These are phyloP conservation scores for Paramuricea clavata DNA, from an alignment of 92 coral and sea anemone species.

Conservation along the genomic window DNA sequence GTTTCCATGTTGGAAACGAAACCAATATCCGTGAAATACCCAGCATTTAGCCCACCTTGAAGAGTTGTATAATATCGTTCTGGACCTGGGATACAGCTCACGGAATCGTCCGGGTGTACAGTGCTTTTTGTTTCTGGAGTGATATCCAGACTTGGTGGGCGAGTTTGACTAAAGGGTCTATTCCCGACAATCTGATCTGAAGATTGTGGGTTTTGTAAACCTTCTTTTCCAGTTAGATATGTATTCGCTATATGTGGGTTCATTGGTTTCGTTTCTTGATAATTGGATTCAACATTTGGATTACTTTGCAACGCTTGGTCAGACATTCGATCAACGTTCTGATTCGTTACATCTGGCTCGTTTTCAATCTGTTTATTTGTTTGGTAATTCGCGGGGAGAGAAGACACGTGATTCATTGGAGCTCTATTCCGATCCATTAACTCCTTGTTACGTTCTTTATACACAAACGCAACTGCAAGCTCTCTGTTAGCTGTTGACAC, in stretches of 20 bases:
- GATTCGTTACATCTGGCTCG: background rate
- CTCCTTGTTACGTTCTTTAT: conserved; percentile 4
- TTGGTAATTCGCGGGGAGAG: conserved; percentile 51
- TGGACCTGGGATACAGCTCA: conserved; percentile 58
- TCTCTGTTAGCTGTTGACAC: conserved; percentile 1
- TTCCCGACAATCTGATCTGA: background rate
- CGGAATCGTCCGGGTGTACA: background rate
- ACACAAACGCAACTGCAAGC: conserved; percentile 26
- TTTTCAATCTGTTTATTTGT: background rate
- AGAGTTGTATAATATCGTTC: conserved; percentile 75
- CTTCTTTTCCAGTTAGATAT: background rate
- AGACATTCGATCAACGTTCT: background rate
- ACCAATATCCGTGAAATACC: conserved; percentile 81
- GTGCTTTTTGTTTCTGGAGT: background rate
- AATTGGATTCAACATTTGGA: background rate
- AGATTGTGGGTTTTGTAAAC: background rate
- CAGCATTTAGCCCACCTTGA: conserved; percentile 86
- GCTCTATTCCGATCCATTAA: background rate
- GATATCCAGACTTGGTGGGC: background rate
- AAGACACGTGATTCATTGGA: conserved; percentile 16
- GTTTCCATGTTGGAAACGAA: conserved; percentile 45
- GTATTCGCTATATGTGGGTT: background rate
- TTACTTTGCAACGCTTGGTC: background rate
- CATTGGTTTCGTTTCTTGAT: background rate
- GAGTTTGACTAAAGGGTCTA: background rate